Evolutionary conservation across 2,113 vertebrate species (phyloP).

Genomic region (Oreochromis tanganicae): DNA sequence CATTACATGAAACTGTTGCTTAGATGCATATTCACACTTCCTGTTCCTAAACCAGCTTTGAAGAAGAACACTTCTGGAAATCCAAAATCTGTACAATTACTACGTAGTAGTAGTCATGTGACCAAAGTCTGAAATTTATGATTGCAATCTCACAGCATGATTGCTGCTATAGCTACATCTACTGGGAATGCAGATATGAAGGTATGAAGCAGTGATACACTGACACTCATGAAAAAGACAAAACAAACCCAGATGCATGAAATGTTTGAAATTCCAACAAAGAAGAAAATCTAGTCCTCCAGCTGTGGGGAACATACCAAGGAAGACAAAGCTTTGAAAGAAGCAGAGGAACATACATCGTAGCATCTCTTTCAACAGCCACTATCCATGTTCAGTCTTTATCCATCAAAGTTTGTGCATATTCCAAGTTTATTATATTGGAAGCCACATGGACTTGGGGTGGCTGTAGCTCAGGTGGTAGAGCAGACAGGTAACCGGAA

Average conservation of each 20-base stretch:
- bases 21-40: not conserved
- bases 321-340: not conserved
- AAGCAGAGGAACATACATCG: not conserved
- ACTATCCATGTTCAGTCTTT: not conserved
- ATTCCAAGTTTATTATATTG: not conserved
- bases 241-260: not conserved
- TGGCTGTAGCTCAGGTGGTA: too few species aligned
- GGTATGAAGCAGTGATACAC: not conserved
- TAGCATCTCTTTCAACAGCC: not conserved
- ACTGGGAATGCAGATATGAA: not conserved
- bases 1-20: not conserved
- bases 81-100: not conserved
- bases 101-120: not conserved
- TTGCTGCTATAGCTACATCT: not conserved
- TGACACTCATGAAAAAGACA: not conserved
- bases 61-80: not conserved
- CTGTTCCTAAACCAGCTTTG: not conserved
- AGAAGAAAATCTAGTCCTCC: not conserved
- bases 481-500: too few species aligned
- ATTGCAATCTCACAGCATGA: not conserved
- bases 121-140: not conserved
- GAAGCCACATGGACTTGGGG: not conserved
- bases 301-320: not conserved
- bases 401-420: not conserved
- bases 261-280: not conserved